A percentile compares a stretch with the other conserved stretches of the same genome.
These are phyloP conservation scores for Drosophila dives DNA, from an alignment of 2,888 invertebrate species.

Conservation along the genomic window DNA sequence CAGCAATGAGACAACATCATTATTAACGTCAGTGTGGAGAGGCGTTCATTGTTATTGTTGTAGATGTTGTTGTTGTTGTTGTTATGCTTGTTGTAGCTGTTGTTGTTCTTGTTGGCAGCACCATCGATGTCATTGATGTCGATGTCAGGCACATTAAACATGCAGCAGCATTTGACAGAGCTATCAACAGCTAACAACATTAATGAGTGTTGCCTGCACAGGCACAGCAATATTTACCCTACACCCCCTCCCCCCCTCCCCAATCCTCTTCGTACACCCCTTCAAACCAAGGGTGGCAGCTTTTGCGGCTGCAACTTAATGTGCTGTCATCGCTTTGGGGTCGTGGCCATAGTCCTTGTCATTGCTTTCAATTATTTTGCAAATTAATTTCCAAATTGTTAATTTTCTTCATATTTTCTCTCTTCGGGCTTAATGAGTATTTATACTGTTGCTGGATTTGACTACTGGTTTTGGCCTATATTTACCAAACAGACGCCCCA, in stretches of 20 bases:
- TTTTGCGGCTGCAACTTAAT: conserved; percentile 32
- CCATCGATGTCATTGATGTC: conserved; percentile 67
- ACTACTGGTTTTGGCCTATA: conserved; percentile 56
- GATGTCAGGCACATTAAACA: conserved; percentile 75
- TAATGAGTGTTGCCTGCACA: conserved; percentile 63
- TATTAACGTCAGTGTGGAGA: conserved; percentile 63
- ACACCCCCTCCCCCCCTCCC: fast-evolving
- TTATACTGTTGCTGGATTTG: conserved; percentile 50
- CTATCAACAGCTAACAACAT: conserved; percentile 77
- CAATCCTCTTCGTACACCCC: too few species aligned
- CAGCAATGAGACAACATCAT: conserved; percentile 76
- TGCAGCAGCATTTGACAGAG: conserved; percentile 77
- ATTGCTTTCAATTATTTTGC: conserved; percentile 77
- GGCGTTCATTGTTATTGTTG: conserved; percentile 16
- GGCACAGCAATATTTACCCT: conserved; percentile 3
- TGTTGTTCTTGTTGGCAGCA: conserved; percentile 40
- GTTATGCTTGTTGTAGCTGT: conserved; percentile 7
- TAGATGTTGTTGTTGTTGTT: conserved; percentile 3
- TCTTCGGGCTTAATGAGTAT: conserved; percentile 61
- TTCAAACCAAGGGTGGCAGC: neutral
- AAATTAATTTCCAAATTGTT: conserved; percentile 81
- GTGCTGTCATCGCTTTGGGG: conserved; percentile 52
- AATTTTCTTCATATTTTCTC: conserved; percentile 73
- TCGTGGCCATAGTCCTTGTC: conserved; percentile 36
- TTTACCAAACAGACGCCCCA: conserved; percentile 33